A percentile compares a stretch with the other conserved stretches of the same genome.
phyloP scores from a whole-genome alignment of 2,888 invertebrate species.

The Thymelicus lineola region DNA sequence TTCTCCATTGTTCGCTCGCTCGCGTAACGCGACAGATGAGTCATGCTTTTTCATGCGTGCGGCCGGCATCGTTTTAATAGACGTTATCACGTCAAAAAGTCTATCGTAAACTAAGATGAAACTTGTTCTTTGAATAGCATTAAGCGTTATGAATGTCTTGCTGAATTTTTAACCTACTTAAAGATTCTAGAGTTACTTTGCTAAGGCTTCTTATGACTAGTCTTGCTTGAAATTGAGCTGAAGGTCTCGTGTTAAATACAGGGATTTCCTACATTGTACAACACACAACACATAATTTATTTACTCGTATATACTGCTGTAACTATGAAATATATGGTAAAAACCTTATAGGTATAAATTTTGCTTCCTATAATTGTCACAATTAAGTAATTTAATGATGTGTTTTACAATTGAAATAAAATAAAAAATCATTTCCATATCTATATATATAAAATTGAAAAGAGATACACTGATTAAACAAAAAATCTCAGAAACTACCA shows the following conservation, averaged over 20 bases:
- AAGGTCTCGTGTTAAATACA: constrained; percentile 21
- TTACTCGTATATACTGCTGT: neutral
- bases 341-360: neutral
- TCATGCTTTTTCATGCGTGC: too few relatives aligned
- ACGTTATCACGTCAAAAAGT: too few relatives aligned
- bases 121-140: neutral
- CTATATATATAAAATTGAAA: too few relatives aligned
- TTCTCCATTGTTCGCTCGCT: too few relatives aligned
- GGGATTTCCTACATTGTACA: constrained; percentile 20
- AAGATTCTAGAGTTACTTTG: constrained; percentile 30
- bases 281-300: neutral
- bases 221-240: constrained; percentile 15
- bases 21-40: too few relatives aligned
- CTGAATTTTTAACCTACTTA: constrained; percentile 26
- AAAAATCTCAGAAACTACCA: too few relatives aligned
- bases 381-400: too few relatives aligned
- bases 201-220: constrained; percentile 32
- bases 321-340: neutral
- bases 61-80: too few relatives aligned
- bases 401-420: too few relatives aligned
- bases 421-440: too few relatives aligned
- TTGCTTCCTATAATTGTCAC: too few relatives aligned
- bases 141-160: neutral
- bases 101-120: neutral
- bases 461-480: too few relatives aligned